A percentile compares a stretch with the other conserved stretches of the same genome.
Evolutionary conservation across 2,888 invertebrate genomes (phyloP).

Genomic region (Megalurothrips usitatus): DNA sequence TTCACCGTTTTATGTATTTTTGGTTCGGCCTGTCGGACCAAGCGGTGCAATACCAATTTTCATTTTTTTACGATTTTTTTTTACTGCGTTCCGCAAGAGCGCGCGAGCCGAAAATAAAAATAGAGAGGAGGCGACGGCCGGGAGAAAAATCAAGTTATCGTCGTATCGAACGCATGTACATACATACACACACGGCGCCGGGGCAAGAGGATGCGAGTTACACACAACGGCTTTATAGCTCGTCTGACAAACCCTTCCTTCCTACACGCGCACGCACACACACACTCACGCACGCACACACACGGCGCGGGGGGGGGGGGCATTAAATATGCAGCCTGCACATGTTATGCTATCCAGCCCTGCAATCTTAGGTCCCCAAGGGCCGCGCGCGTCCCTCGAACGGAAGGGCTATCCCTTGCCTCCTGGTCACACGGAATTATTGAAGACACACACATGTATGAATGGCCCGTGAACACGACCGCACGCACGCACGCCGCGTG

Average conservation of each 20-base stretch:
- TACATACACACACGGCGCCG: no score
- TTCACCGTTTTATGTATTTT: no score
- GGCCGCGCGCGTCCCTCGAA: background rate
- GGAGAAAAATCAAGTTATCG: no score
- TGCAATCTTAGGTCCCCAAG: conserved; percentile 23
- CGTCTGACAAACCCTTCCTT: background rate
- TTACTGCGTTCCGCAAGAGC: no score
- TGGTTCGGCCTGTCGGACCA: no score
- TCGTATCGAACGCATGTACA: no score
- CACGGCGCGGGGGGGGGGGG: background rate
- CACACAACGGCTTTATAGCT: no score
- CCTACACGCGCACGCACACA: background rate
- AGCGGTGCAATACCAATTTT: no score
- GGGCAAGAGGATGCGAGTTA: no score
- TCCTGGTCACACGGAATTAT: conserved; percentile 22
- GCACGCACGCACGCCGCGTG: background rate
- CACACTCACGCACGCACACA: background rate
- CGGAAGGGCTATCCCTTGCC: background rate
- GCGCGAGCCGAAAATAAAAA: no score
- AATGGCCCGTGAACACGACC: conserved; percentile 7
- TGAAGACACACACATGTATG: conserved; percentile 16
- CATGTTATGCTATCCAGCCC: background rate
- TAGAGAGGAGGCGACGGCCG: no score
- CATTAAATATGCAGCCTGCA: conserved; percentile 20
- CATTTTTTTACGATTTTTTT: no score